These are phyloP conservation scores for Neomorphus geoffroyi DNA, from an alignment of 2,797 vertebrate genomes.

Conservation along the genomic window DNA sequence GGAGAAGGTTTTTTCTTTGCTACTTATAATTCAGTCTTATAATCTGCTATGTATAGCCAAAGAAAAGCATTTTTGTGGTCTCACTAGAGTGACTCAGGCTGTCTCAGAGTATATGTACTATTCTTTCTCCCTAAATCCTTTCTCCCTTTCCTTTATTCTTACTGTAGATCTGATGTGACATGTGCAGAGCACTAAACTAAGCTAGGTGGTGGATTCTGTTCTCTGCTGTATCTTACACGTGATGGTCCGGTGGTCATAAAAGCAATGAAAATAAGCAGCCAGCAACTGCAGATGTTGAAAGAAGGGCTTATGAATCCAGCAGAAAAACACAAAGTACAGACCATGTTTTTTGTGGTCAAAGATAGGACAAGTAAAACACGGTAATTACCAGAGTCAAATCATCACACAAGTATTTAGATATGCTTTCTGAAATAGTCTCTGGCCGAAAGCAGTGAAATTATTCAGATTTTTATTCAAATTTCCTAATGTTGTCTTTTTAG, in stretches of 20 bases:
- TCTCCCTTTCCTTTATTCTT: background rate
- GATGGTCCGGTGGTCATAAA: slow-evolving; percentile 1
- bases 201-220: background rate
- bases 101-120: background rate
- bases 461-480: background rate
- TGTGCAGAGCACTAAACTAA: background rate
- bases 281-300: background rate
- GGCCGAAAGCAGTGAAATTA: background rate
- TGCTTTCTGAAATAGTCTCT: background rate
- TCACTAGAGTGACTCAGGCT: background rate
- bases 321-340: background rate
- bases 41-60: background rate
- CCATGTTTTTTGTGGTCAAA: background rate
- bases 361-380: background rate
- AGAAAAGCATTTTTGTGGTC: background rate
- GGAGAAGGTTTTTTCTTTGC: background rate
- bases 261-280: background rate
- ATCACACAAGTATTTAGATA: background rate
- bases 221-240: background rate
- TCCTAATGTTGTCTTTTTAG: slow-evolving; percentile 4
- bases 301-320: background rate
- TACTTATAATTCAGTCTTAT: background rate
- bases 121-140: slow-evolving; percentile 9
- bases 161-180: background rate
- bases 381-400: background rate